Evolutionary conservation across 2,797 vertebrate genomes (phyloP), one percentile per base, ranked within the genome.

Genomic region (Anguilla marmorata): DNA sequence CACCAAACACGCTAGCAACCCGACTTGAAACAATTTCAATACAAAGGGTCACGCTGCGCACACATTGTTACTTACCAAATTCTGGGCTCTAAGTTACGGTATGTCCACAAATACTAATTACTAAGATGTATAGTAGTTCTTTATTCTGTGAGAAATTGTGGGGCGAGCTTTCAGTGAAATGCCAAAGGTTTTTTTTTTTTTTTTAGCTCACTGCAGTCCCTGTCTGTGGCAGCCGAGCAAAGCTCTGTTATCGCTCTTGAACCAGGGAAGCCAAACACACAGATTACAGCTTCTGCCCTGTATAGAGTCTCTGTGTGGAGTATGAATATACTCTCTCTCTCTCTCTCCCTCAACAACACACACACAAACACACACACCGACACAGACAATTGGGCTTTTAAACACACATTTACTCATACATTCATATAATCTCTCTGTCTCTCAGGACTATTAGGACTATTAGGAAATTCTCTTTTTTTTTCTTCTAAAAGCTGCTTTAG

Each of bases 311-410:
- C 60, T 66, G 21, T 66, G 21, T 66, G 60, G n/a, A 7, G 60
- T n/a, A 24, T 66, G 21, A 14, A 5, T 85, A 11, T 86, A 54
- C 66, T 86, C n/a, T 69, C 14, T 48, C 45, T 66, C 60, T 86
- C 21, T 56, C 45, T 69, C n/a, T 72, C 63, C 19, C 60, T 50
- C 80, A 87, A 27, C 66, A 60, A 66, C 87, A 33, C 80, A 66
- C 58, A 69, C 58, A 33, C 58, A 66, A 41, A 84, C 58, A 69
- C 80, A 84, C 41, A 48, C 58, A 50, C 58, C 48, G 21, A 66
- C 86, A 83, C 76, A 48, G 19, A 63, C 86, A 76, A 52, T 56
- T 74, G 58, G 33, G 37, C 84, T 58, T 41, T 66, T 60, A 86
- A 60, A n/a, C 9, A 85, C 41, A 52, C 21, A 85, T 45, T 21